These are phyloP conservation scores for Alviniconcha marisindica DNA, from an alignment of 1,140 invertebrate genomes.

Conservation along the genomic window DNA sequence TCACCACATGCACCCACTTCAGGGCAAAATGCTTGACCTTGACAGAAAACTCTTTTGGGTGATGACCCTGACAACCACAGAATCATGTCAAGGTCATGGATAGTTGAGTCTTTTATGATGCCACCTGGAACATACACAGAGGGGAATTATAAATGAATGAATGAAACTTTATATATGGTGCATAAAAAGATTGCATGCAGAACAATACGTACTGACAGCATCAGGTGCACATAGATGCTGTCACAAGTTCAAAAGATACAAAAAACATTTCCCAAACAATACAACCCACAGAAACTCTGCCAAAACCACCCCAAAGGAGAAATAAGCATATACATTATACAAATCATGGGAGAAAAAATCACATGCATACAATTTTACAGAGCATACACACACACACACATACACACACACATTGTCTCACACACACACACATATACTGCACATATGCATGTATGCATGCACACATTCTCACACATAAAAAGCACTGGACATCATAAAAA, in stretches of 20 bases:
- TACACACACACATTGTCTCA: not conserved
- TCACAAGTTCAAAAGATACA: too few relatives aligned
- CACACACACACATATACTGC: not conserved
- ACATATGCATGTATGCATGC: slow-evolving; percentile 22
- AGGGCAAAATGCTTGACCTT: slow-evolving; percentile 78
- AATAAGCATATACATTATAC: not conserved
- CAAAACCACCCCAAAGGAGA: too few relatives aligned
- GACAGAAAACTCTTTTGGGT: slow-evolving; percentile 78
- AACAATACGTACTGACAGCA: not conserved
- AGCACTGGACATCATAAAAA: not conserved
- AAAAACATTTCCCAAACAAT: not conserved
- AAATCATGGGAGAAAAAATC: too few relatives aligned
- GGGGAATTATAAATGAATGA: too few relatives aligned
- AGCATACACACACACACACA: not conserved
- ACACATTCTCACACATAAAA: slow-evolving; percentile 3
- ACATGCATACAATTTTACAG: too few relatives aligned
- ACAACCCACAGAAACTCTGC: slow-evolving; percentile 7
- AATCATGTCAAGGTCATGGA: slow-evolving; percentile 84
- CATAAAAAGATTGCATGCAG: too few relatives aligned
- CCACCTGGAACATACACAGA: slow-evolving; percentile 77
- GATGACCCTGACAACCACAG: slow-evolving; percentile 82
- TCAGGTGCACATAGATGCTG: not conserved
- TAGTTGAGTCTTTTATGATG: slow-evolving; percentile 85
- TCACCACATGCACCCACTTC: slow-evolving; percentile 81
- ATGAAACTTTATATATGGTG: too few relatives aligned